Evolutionary conservation across 2,888 invertebrate genomes (phyloP).

Genomic region (Xestia xanthographa): DNA sequence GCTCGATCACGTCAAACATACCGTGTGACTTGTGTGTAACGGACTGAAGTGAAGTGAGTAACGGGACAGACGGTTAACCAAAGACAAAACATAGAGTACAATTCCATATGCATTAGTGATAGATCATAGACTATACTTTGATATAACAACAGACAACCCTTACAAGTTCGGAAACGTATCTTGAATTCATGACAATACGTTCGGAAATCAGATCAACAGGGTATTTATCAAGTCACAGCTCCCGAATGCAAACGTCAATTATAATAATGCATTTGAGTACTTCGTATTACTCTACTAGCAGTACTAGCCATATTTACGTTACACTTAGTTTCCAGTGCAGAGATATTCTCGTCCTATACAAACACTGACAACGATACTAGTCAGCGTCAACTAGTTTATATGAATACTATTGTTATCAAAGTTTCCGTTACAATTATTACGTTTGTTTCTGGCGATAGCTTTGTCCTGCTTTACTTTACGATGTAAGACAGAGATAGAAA

Average conservation of each 20-base stretch:
- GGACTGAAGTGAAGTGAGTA: neutral
- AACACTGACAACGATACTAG: slow-evolving; percentile 45
- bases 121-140: neutral
- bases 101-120: neutral
- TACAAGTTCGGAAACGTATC: neutral
- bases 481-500: slow-evolving; percentile 28
- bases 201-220: neutral
- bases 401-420: slow-evolving; percentile 60
- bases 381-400: slow-evolving; percentile 48
- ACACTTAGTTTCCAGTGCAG: slow-evolving; percentile 23
- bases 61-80: neutral
- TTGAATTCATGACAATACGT: neutral
- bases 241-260: slow-evolving; percentile 5
- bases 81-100: neutral
- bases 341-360: slow-evolving; percentile 45
- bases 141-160: neutral
- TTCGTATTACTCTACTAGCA: slow-evolving; percentile 13
- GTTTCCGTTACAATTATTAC: slow-evolving; percentile 56
- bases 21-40: neutral
- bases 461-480: slow-evolving; percentile 38
- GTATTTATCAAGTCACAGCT: neutral
- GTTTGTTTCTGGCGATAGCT: slow-evolving; percentile 27
- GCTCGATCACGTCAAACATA: neutral
- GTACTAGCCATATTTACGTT: slow-evolving; percentile 34
- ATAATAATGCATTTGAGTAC: slow-evolving; percentile 8